Conservation (phyloP, 2,113 vertebrate species). For the Sorex fumeus region DNA sequence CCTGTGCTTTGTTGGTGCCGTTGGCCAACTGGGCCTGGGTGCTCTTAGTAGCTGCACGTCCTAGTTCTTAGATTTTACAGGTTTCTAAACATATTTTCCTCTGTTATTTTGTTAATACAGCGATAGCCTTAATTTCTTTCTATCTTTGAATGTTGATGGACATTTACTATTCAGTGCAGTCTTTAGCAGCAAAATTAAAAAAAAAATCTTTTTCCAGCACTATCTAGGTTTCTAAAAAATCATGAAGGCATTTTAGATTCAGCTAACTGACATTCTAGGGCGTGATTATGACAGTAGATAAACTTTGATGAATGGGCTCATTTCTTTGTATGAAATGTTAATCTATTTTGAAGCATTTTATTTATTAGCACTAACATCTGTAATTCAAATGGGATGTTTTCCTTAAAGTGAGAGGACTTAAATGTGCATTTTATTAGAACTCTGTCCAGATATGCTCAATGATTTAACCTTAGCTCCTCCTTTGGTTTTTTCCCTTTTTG, state of each 20-base stretch:
- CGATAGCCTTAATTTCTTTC: background rate
- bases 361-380: background rate
- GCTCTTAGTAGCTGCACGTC: background rate
- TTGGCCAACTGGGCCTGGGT: background rate
- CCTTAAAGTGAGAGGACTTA: slow-evolving; percentile 4
- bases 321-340: slow-evolving; percentile 48
- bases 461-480: background rate
- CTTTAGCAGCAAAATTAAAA: background rate
- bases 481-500: background rate
- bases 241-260: slow-evolving; percentile 30
- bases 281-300: slow-evolving; percentile 43
- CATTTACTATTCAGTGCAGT: background rate
- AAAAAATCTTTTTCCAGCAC: background rate
- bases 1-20: background rate
- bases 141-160: background rate
- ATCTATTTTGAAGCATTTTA: background rate
- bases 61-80: background rate
- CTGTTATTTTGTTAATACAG: background rate
- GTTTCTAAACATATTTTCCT: background rate
- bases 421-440: background rate
- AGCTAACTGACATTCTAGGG: background rate
- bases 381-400: background rate
- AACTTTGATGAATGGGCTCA: background rate
- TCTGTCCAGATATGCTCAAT: background rate
- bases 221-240: background rate